Evolutionary conservation across 1,140 invertebrate species (phyloP).

Genomic region (Anoplolepis gracilipes): DNA sequence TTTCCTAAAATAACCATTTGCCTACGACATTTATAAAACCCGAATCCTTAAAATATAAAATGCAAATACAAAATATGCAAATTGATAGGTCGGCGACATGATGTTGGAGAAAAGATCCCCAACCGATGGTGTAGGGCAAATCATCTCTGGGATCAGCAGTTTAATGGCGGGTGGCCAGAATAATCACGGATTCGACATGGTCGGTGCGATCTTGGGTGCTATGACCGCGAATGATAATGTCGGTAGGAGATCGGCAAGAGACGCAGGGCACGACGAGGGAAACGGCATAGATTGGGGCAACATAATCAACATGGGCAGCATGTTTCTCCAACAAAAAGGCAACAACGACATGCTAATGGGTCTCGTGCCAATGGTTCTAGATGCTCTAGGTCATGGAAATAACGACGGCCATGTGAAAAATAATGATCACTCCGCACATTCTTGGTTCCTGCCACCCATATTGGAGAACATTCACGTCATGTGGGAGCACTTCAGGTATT

Average conservation of each 20-base stretch:
- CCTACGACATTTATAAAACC: too few species aligned
- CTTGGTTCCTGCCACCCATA: conserved; percentile 90
- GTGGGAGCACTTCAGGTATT: conserved; percentile 90
- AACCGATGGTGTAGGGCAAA: conserved; percentile 75
- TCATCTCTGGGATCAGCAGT: conserved; percentile 85
- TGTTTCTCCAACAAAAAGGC: conserved; percentile 85
- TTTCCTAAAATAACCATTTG: too few species aligned
- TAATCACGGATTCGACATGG: conserved; percentile 86
- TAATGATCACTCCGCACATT: conserved; percentile 90
- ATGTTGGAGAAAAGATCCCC: conserved; percentile 72
- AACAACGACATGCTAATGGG: conserved; percentile 87
- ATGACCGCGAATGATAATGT: conserved; percentile 67
- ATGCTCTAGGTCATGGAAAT: conserved; percentile 84
- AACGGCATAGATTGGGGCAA: conserved; percentile 86
- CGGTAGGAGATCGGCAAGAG: conserved; percentile 76
- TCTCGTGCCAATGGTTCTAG: conserved; percentile 89
- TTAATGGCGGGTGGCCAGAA: conserved; percentile 83
- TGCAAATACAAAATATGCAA: neutral
- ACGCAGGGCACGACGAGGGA: conserved; percentile 58
- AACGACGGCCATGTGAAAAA: conserved; percentile 82
- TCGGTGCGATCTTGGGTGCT: conserved; percentile 86
- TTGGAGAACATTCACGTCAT: conserved; percentile 91
- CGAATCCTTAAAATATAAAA: neutral
- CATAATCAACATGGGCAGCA: conserved; percentile 88
- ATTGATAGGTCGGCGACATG: conserved; percentile 72